Conservation (phyloP, 2,888 invertebrate genomes). For the Euproctis similis region DNA sequence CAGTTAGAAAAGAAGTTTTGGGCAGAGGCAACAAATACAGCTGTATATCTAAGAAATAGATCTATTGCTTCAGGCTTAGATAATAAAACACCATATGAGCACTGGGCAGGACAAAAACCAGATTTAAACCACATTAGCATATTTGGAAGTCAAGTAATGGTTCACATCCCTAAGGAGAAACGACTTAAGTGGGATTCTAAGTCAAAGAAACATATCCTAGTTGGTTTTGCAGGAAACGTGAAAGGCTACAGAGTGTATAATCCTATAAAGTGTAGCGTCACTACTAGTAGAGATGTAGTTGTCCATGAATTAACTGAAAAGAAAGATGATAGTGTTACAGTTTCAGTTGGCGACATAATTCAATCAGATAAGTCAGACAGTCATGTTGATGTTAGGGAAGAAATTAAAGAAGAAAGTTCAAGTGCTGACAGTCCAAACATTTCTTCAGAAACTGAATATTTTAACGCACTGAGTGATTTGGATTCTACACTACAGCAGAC, state of each 20-base stretch:
- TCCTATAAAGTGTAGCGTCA: slow-evolving; percentile 1
- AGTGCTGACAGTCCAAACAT: neutral
- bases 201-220: slow-evolving; percentile 3
- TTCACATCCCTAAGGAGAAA: slow-evolving; percentile 6
- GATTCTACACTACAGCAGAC: neutral
- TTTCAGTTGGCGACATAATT: too few relatives aligned
- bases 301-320: too few relatives aligned
- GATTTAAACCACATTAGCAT: slow-evolving; percentile 1
- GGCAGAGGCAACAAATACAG: slow-evolving; percentile 6
- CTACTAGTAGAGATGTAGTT: slow-evolving; percentile 3
- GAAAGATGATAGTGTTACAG: too few relatives aligned
- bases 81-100: neutral
- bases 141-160: slow-evolving; percentile 7
- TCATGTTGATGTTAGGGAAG: neutral
- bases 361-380: too few relatives aligned
- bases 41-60: slow-evolving; percentile 5
- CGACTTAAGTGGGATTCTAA: slow-evolving; percentile 4
- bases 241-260: slow-evolving; percentile 7
- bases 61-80: slow-evolving; percentile 1
- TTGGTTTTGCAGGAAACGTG: slow-evolving; percentile 3
- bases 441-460: neutral
- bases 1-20: slow-evolving; percentile 4
- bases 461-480: neutral
- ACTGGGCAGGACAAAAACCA: neutral
- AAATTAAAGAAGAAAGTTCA: neutral